Evolutionary conservation across 2,113 vertebrate species (phyloP), one percentile per base, ranked within the genome.

Genomic region (Hemiscyllium ocellatum): DNA sequence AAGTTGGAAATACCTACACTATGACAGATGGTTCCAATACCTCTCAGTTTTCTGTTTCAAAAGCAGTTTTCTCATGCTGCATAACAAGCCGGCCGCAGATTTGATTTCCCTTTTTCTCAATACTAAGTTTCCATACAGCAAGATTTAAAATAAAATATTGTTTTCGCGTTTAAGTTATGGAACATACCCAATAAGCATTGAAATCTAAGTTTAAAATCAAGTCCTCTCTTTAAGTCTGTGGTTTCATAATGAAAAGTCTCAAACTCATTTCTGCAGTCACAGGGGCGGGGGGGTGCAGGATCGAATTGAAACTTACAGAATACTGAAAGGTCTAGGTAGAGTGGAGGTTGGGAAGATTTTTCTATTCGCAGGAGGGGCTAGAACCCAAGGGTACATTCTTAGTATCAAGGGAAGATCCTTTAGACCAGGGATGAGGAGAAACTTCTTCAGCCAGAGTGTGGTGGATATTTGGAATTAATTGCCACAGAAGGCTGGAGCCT

Each of bases 31-130:
- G 61, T 66, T 93, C 89, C 89, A 93, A 66, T 66, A 93, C 6
- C 68, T 93, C 89, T 42, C 89, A 37, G 89, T 68, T 93, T 61
- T 61, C 89, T 66, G 17, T 66, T 91, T 90, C 87, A 90, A 87
- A 65, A 56, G 52, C 89, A 91, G 65, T 17, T 90, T 90, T 91
- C 26, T 61, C 26, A 91, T 91, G 33, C 56, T n/a, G 20, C 5
- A 24, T 37, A 68, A 37, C 17, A 6, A 33, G 29, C 33, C 33
- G 26, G n/a, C 17, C n/a, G 13, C 13, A 91, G 87, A 33, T 91
- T 65, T 68, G 89, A 66, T 37, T 93, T 20, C 61, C 50, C 52
- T 91, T 91, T 37, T 91, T 65, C 29, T 65, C 29, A 65, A 66
- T n/a, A n/a, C 15, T 37, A 33, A 65, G 33, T 65, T n/a, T 56